Percentiles rank a stretch among this genome's conserved stretches.
These are phyloP conservation scores for Scaptomyza montana DNA, from an alignment of 1,140 invertebrate genomes.

Conservation along the genomic window DNA sequence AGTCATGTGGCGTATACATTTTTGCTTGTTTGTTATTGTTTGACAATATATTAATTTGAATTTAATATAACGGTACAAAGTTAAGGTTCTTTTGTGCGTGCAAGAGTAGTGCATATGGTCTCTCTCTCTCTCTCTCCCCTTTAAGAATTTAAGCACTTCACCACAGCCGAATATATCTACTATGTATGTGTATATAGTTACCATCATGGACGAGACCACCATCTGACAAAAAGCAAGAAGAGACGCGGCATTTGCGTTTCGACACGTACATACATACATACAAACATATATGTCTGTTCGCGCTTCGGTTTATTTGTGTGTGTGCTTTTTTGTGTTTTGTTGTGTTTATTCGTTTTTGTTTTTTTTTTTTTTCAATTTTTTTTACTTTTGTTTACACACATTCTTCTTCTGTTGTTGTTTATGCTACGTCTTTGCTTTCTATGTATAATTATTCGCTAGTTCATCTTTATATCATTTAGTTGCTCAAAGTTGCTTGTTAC, in stretches of 20 bases:
- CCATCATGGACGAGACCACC: background rate
- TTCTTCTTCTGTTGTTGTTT: constrained; percentile 20
- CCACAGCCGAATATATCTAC: too few species aligned
- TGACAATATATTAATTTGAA: too few species aligned
- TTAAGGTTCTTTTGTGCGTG: too few species aligned
- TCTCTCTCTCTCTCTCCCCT: too few species aligned
- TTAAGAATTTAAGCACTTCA: too few species aligned
- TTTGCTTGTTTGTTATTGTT: too few species aligned
- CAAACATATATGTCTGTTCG: background rate
- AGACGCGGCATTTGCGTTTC: constrained; percentile 20
- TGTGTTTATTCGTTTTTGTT: background rate
- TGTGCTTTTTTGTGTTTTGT: constrained; percentile 30
- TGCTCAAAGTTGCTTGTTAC: too few species aligned
- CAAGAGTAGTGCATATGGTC: too few species aligned
- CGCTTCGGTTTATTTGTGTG: background rate
- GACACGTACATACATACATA: background rate
- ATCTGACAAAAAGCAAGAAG: constrained; percentile 27
- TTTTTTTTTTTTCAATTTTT: constrained; percentile 20
- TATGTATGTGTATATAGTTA: too few species aligned
- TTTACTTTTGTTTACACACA: constrained; percentile 23
- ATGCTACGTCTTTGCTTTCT: background rate
- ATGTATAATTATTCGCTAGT: background rate
- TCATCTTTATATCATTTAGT: background rate
- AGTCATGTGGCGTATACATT: too few species aligned
- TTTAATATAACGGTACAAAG: too few species aligned